These are phyloP conservation scores for Hypothenemus hampei DNA, from an alignment of 1,140 invertebrate species.

Conservation along the genomic window DNA sequence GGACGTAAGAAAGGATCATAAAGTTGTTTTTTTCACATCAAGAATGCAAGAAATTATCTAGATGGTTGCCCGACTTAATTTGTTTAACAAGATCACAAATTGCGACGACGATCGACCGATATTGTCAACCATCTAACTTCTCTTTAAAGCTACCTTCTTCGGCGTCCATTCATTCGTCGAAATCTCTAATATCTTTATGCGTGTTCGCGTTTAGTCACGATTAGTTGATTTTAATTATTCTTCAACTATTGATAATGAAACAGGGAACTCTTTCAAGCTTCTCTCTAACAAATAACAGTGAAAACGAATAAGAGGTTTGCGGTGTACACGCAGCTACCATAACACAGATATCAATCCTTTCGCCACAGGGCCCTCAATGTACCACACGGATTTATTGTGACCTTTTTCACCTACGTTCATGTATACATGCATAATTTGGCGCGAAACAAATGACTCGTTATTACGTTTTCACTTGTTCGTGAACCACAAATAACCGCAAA, in stretches of 20 bases:
- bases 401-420: conserved; percentile 5
- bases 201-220: background rate
- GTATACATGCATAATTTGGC: conserved; percentile 21
- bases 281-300: background rate
- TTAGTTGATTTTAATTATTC: background rate
- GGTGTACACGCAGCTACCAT: conserved; percentile 1
- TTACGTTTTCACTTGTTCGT: conserved; percentile 25
- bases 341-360: conserved; percentile 8
- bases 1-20: conserved; percentile 21
- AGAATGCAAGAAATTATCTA: conserved; percentile 32
- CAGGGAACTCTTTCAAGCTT: background rate
- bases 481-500: conserved; percentile 14
- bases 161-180: conserved; percentile 21
- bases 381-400: conserved; percentile 7
- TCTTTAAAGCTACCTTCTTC: too few species aligned
- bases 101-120: conserved; percentile 25
- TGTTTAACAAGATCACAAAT: conserved; percentile 34
- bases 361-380: background rate
- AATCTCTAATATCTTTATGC: conserved; percentile 24
- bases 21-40: conserved; percentile 16
- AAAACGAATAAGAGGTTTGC: background rate
- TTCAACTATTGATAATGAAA: background rate
- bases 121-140: conserved; percentile 22
- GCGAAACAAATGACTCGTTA: conserved; percentile 20
- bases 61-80: conserved; percentile 30